Conservation (phyloP, 1,140 invertebrate species). For the Agraylea sexmaculata region DNA sequence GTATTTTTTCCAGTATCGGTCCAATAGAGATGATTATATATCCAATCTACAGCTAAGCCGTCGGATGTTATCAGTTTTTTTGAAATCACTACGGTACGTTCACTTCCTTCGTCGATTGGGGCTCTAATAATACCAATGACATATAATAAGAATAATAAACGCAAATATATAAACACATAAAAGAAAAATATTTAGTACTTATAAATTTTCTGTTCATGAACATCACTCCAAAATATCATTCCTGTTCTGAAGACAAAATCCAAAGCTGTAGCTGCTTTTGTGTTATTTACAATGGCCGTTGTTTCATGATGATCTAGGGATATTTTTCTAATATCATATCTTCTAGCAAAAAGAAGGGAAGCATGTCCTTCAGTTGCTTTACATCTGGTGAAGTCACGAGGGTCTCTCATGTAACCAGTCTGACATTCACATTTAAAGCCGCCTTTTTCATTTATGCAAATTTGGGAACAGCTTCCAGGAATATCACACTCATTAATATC, state of each 20-base stretch:
- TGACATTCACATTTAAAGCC: conserved; percentile 88
- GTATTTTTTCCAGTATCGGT: conserved; percentile 85
- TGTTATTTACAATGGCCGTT: conserved; percentile 78
- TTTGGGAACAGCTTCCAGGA: conserved; percentile 83
- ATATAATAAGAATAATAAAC: conserved; percentile 9
- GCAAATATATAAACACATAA: conserved; percentile 8
- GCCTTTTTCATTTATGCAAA: conserved; percentile 83
- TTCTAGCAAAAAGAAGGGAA: conserved; percentile 69
- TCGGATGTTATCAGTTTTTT: conserved; percentile 80
- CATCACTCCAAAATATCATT: conserved; percentile 93
- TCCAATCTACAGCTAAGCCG: conserved; percentile 93
- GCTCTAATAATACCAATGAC: conserved; percentile 45
- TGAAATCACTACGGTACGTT: conserved; percentile 67
- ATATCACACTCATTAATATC: conserved; percentile 89
- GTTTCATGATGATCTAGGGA: conserved; percentile 82
- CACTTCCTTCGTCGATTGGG: conserved; percentile 80
- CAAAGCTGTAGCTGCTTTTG: conserved; percentile 73
- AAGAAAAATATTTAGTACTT: conserved; percentile 45
- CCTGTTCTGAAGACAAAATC: conserved; percentile 84
- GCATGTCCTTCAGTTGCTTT: conserved; percentile 81
- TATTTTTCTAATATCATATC: conserved; percentile 81
- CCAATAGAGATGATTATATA: conserved; percentile 94
- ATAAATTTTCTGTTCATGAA: conserved; percentile 78
- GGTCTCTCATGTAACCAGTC: conserved; percentile 75
- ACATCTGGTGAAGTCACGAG: conserved; percentile 67